Conservation (phyloP, 2,113 vertebrate species). For the Caracal caracal region DNA sequence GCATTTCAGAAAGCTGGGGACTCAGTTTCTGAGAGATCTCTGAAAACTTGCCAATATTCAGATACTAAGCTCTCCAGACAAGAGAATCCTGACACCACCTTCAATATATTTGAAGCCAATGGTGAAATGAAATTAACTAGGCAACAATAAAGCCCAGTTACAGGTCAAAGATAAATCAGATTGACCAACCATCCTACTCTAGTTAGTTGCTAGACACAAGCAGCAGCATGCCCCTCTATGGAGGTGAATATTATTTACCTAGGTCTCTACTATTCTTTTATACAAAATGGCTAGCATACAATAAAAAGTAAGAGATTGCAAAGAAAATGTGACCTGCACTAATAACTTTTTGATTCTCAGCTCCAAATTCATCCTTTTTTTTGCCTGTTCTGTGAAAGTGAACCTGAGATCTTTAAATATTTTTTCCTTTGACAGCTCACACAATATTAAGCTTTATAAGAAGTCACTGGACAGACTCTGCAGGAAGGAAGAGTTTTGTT, state of each 20-base stretch:
- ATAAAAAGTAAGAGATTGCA: constrained; percentile 12
- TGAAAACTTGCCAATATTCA: background rate
- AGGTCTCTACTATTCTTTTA: background rate
- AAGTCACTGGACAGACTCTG: background rate
- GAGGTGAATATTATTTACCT: background rate
- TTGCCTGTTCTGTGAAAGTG: constrained; percentile 41
- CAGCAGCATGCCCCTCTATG: background rate
- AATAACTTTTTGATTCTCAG: background rate
- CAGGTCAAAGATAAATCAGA: background rate
- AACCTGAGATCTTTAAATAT: background rate
- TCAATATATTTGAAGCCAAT: background rate
- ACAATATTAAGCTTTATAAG: background rate
- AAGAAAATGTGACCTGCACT: constrained; percentile 22
- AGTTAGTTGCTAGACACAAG: background rate
- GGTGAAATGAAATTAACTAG: constrained; percentile 28
- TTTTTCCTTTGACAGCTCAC: background rate
- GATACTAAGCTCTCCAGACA: background rate
- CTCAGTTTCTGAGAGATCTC: background rate
- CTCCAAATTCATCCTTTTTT: constrained; percentile 39
- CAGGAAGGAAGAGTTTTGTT: background rate
- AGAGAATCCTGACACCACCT: background rate
- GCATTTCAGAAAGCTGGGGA: background rate
- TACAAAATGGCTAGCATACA: background rate
- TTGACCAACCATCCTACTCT: background rate
- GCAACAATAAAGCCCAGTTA: background rate